Percentiles rank a stretch among this genome's conserved stretches.
Conservation (phyloP, 2,797 vertebrate genomes). For the Orientallactaga sibirica region DNA sequence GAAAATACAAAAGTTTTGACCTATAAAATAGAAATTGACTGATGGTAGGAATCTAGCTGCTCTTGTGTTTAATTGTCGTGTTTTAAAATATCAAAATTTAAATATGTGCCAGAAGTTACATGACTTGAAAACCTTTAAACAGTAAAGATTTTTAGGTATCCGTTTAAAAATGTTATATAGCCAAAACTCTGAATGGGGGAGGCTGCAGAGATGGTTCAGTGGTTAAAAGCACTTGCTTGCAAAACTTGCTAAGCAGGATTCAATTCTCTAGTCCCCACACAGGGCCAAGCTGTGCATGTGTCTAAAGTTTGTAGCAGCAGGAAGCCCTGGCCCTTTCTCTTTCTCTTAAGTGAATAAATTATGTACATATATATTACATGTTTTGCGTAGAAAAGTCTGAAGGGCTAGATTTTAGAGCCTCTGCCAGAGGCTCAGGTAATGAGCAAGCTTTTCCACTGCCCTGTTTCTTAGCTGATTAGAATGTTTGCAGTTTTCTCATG, state of each 20-base stretch:
- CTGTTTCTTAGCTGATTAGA: background rate
- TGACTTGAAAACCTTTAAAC: slow-evolving; percentile 16
- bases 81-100: slow-evolving; percentile 40
- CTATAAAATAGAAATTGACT: slow-evolving; percentile 16
- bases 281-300: no score
- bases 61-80: background rate
- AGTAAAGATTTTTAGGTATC: background rate
- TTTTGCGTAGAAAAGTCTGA: background rate
- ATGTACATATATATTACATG: no score
- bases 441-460: background rate
- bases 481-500: background rate
- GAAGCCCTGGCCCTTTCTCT: no score
- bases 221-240: no score
- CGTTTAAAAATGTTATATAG: background rate
- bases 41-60: background rate
- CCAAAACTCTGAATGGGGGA: no score
- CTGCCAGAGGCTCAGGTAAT: background rate
- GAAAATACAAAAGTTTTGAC: background rate
- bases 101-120: background rate
- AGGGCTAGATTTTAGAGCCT: background rate
- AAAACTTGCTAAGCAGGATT: no score
- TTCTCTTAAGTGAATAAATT: no score
- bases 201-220: no score
- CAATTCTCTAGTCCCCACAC: no score
- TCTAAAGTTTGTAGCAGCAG: no score